These are phyloP conservation scores for Nomia melanderi DNA, from an alignment of 1,140 invertebrate species.

Conservation along the genomic window DNA sequence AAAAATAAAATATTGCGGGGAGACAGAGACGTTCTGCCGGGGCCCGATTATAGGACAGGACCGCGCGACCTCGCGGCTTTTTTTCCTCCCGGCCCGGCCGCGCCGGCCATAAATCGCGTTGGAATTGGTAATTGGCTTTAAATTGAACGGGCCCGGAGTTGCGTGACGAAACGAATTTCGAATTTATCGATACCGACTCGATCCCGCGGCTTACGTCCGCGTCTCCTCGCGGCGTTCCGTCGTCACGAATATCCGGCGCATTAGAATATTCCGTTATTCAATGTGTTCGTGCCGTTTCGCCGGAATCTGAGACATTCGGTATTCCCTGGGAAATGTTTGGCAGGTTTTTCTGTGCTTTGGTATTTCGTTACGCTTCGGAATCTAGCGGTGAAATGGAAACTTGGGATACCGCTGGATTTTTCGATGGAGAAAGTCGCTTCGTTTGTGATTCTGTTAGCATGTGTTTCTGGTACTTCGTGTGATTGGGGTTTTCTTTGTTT, in stretches of 20 bases:
- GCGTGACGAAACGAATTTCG: conserved; percentile 7
- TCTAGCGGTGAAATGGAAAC: no score
- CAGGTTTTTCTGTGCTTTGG: no score
- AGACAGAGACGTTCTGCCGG: conserved; percentile 36
- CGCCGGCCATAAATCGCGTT: conserved; percentile 25
- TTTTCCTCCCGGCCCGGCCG: neutral
- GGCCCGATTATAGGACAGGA: conserved; percentile 22
- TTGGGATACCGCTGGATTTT: no score
- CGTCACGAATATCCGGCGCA: neutral
- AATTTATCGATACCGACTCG: conserved; percentile 20
- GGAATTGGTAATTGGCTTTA: conserved; percentile 32
- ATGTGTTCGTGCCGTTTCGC: no score
- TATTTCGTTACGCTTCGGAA: no score
- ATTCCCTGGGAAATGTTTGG: no score
- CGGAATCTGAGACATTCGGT: no score
- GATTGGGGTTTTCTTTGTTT: no score
- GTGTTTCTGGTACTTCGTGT: no score
- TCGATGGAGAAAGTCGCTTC: no score
- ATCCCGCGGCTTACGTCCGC: neutral
- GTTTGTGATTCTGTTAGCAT: no score
- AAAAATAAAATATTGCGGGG: conserved; percentile 19
- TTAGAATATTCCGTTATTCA: no score
- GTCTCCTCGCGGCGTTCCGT: neutral
- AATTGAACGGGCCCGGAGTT: conserved; percentile 3
- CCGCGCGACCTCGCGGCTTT: neutral